Evolutionary conservation across 2,113 vertebrate species (phyloP).

Genomic region (Pterocles orientalis): DNA sequence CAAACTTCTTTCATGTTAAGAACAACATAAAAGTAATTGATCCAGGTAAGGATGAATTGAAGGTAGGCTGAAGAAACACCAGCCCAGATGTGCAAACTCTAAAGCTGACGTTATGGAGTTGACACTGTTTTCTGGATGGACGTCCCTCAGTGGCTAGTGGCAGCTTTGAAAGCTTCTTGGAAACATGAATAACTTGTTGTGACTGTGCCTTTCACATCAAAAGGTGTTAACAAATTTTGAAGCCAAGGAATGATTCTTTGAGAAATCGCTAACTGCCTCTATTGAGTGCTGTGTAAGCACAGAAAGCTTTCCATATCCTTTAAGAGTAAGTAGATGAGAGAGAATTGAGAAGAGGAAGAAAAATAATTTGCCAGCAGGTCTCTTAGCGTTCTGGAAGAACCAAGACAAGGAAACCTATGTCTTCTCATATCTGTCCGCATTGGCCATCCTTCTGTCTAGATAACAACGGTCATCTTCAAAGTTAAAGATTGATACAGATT

Average conservation of each 20-base stretch:
- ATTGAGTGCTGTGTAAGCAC: not conserved
- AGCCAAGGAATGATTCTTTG: not conserved
- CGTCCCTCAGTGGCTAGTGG: not conserved
- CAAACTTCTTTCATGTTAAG: slow-evolving; percentile 94
- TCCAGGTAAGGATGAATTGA: slow-evolving; percentile 80
- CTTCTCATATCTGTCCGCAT: not conserved
- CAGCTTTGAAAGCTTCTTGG: not conserved
- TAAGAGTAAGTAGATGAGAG: not conserved
- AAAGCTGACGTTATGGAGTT: not conserved
- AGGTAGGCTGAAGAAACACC: not conserved
- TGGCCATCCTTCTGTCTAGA: not conserved
- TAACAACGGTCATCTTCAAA: not conserved
- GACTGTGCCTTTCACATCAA: not conserved
- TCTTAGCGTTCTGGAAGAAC: not conserved
- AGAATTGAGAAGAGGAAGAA: not conserved
- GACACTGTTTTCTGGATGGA: not conserved
- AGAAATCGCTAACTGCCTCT: not conserved
- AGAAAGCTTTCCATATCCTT: not conserved
- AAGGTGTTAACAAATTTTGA: not conserved
- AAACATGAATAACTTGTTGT: not conserved
- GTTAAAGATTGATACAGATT: not conserved
- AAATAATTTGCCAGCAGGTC: not conserved
- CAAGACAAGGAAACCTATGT: not conserved
- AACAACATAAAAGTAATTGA: slow-evolving; percentile 93
- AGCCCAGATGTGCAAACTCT: not conserved